Conservation (phyloP, 2,797 vertebrate genomes). For the Sphenopsis melanotis region DNA sequence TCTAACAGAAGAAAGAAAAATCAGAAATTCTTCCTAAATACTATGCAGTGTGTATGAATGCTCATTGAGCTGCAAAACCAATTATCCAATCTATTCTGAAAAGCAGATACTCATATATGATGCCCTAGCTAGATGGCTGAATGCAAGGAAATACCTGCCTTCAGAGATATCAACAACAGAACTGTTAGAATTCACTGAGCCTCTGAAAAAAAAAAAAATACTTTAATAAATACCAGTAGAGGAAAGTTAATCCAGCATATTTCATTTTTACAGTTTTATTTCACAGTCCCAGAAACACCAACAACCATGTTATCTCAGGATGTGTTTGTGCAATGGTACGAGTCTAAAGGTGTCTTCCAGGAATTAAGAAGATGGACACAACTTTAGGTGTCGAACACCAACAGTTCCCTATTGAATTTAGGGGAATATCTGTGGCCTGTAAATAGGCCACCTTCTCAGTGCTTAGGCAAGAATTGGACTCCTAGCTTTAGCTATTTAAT, state of each 20-base stretch:
- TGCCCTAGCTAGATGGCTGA: not conserved
- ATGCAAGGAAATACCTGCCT: not conserved
- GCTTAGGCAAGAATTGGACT: not conserved
- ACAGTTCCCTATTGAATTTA: not conserved
- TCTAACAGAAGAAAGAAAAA: not conserved
- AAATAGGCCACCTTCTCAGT: not conserved
- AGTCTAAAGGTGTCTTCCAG: not conserved
- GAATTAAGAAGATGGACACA: not conserved
- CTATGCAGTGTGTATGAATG: not conserved
- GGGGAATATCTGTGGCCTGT: not conserved
- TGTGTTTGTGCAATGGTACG: accelerated
- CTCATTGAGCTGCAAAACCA: not conserved
- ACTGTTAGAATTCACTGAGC: not conserved
- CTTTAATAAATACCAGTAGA: not conserved
- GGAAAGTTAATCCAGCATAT: not conserved
- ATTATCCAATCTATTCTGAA: not conserved
- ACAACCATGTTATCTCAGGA: not conserved
- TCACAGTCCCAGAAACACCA: not conserved
- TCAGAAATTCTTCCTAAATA: not conserved
- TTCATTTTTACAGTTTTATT: not conserved
- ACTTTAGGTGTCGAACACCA: not conserved
- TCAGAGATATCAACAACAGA: not conserved
- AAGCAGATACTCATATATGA: not conserved
- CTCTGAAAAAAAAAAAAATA: not conserved
- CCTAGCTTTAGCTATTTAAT: not conserved